phyloP scores from a whole-genome alignment of 2,888 invertebrate species.

The Heliconius sara region DNA sequence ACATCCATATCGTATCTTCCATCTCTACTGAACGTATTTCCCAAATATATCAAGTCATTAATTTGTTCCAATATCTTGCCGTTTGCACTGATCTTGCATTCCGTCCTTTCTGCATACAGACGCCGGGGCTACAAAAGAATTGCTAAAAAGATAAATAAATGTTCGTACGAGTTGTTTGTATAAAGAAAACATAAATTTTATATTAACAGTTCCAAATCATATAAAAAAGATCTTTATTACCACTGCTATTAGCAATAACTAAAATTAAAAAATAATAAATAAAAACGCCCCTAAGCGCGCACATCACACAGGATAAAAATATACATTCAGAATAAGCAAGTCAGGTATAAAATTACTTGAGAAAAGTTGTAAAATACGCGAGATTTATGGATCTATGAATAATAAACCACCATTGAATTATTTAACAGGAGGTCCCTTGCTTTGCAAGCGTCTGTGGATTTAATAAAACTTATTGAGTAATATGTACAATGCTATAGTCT shows the following conservation, averaged over 20 bases:
- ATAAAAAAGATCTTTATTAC: not conserved
- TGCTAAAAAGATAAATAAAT: not conserved
- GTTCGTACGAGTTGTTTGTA: not conserved
- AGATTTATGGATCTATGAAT: slow-evolving; percentile 41
- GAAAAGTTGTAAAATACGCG: slow-evolving; percentile 30
- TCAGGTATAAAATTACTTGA: slow-evolving; percentile 15
- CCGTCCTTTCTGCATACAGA: too few species aligned
- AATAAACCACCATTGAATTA: slow-evolving; percentile 39
- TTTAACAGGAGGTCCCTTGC: slow-evolving; percentile 34
- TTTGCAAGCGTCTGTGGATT: slow-evolving; percentile 28
- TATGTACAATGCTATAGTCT: not conserved
- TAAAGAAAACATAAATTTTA: not conserved
- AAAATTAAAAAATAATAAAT: not conserved
- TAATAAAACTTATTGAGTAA: slow-evolving; percentile 24
- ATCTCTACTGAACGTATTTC: too few species aligned
- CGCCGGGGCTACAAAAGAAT: not conserved
- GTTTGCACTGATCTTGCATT: too few species aligned
- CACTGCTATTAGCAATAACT: not conserved
- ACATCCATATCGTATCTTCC: too few species aligned
- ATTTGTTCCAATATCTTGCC: too few species aligned
- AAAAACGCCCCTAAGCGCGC: not conserved
- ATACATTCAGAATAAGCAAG: slow-evolving; percentile 8
- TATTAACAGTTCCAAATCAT: not conserved
- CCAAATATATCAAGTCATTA: too few species aligned
- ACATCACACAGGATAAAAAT: not conserved